phyloP scores from a whole-genome alignment of 1,140 invertebrate genomes.

The Ooceraea biroi region DNA sequence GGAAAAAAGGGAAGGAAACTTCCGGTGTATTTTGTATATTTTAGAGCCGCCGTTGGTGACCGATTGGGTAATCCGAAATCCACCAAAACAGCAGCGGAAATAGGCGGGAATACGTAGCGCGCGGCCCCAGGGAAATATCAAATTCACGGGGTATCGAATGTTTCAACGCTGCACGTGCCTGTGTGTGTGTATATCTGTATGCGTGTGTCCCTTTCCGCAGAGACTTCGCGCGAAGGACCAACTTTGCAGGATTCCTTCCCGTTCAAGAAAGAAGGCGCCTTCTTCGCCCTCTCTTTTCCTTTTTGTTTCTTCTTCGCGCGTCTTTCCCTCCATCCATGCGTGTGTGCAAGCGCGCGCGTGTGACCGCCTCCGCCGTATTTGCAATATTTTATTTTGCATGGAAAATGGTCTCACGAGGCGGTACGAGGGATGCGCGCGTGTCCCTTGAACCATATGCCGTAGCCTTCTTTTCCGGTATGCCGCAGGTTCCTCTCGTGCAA shows the following conservation, averaged over 20 bases:
- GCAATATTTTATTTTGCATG: conserved; percentile 69
- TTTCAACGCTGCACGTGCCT: conserved; percentile 26
- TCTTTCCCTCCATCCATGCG: not conserved
- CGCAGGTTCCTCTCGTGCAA: conserved; percentile 48
- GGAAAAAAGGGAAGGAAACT: not conserved
- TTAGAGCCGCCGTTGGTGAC: conserved; percentile 50
- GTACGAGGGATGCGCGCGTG: conserved; percentile 40
- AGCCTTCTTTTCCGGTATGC: not conserved
- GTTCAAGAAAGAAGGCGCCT: not conserved
- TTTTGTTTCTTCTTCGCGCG: not conserved
- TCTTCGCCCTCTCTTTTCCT: not conserved
- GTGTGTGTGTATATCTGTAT: too few relatives aligned
- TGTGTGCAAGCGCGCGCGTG: not conserved
- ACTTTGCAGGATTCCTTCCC: conserved; percentile 25
- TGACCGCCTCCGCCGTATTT: conserved; percentile 44
- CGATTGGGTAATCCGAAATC: conserved; percentile 53
- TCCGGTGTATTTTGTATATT: conserved; percentile 48
- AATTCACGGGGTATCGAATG: conserved; percentile 61
- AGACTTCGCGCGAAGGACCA: conserved; percentile 29
- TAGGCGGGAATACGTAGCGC: conserved; percentile 39
- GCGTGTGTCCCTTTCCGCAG: conserved; percentile 44
- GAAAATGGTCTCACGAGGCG: conserved; percentile 61
- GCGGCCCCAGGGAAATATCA: conserved; percentile 60
- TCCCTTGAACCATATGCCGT: conserved; percentile 40
- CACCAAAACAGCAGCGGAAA: conserved; percentile 42